Evolutionary conservation across 2,888 invertebrate species (phyloP).

Genomic region (Caenorhabditis sp.): DNA sequence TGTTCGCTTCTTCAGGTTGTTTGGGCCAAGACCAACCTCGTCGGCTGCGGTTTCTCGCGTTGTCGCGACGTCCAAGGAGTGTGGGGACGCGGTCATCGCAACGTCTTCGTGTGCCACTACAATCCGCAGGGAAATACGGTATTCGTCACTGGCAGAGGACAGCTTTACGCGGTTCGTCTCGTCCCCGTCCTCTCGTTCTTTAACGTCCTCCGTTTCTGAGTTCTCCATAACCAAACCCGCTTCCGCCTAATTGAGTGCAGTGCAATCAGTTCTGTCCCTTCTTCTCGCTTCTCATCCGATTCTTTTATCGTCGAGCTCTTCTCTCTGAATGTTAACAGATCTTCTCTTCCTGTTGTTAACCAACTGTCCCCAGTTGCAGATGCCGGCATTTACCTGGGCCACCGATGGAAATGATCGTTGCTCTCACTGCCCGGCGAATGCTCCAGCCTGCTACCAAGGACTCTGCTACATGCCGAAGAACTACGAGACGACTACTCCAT

Average conservation of each 20-base stretch:
- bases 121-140: constrained; percentile 83
- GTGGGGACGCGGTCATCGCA: constrained; percentile 76
- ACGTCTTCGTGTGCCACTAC: constrained; percentile 83
- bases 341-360: constrained; percentile 2
- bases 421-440: constrained; percentile 79
- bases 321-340: constrained; percentile 5
- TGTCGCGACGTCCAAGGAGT: constrained; percentile 89
- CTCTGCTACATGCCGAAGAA: constrained; percentile 80
- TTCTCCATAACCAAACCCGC: constrained; percentile 28
- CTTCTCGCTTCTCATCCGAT: neutral
- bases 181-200: constrained; percentile 17
- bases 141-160: constrained; percentile 78
- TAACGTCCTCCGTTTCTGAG: constrained; percentile 30
- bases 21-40: constrained; percentile 91
- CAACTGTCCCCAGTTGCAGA: constrained; percentile 74
- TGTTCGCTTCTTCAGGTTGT: constrained; percentile 87
- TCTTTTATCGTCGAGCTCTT: constrained; percentile 9
- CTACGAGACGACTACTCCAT: constrained; percentile 45
- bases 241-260: constrained; percentile 61
- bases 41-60: constrained; percentile 92
- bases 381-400: constrained; percentile 83
- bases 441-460: constrained; percentile 81
- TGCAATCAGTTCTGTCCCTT: constrained; percentile 38
- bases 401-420: constrained; percentile 74
- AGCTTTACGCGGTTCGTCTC: constrained; percentile 81